A percentile compares a stretch with the other conserved stretches of the same genome.
Evolutionary conservation across 2,797 vertebrate species (phyloP).

Genomic region (Sebastes diaconus): DNA sequence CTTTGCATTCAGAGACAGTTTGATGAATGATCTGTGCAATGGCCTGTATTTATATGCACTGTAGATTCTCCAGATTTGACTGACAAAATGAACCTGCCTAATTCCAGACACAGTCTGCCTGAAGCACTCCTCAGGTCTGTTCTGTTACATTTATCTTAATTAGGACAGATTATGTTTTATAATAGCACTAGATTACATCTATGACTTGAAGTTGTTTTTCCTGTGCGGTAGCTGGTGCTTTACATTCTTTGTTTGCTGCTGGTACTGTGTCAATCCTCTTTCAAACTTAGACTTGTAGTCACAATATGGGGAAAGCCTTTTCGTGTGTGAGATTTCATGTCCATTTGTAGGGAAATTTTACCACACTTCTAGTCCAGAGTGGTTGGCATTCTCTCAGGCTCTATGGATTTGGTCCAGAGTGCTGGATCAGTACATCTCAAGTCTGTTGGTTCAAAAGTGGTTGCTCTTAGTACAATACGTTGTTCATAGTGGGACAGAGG

Average conservation of each 20-base stretch:
- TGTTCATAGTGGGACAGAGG: too few species aligned
- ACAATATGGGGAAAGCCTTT: neutral
- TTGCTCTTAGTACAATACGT: too few species aligned
- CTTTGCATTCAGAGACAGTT: slow-evolving; percentile 63
- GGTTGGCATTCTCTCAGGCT: too few species aligned
- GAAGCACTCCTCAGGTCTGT: neutral
- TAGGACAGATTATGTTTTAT: neutral
- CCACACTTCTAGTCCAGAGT: neutral
- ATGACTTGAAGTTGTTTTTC: neutral
- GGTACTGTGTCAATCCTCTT: neutral
- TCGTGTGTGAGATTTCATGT: neutral
- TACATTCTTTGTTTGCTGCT: neutral
- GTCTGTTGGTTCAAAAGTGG: too few species aligned
- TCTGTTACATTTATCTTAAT: neutral
- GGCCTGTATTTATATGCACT: neutral
- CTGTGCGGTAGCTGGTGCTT: neutral
- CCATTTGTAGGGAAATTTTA: neutral
- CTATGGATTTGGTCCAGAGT: too few species aligned
- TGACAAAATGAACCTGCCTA: slow-evolving; percentile 3
- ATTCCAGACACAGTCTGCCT: neutral
- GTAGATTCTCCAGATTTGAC: slow-evolving; percentile 34
- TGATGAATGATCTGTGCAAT: slow-evolving; percentile 43
- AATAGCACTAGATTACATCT: neutral
- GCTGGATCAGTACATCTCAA: too few species aligned
- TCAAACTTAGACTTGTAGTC: neutral